phyloP scores from a whole-genome alignment of 2,888 invertebrate species.

The Orthosia cruda region DNA sequence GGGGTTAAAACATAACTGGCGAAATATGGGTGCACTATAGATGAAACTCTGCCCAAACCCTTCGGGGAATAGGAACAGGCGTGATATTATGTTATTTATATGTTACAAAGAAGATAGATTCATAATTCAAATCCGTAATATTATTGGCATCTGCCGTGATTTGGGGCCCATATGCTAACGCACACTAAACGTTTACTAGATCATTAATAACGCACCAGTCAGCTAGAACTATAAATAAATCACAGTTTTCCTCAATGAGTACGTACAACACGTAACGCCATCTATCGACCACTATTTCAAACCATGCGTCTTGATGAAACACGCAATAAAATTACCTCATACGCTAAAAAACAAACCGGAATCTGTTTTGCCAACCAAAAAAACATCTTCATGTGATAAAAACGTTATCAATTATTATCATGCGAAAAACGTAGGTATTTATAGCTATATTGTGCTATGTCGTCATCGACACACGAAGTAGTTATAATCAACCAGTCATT shows the following conservation, averaged over 20 bases:
- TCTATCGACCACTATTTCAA: constrained; percentile 3
- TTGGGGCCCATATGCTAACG: background rate
- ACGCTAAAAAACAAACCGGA: constrained; percentile 8
- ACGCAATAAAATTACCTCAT: constrained; percentile 1
- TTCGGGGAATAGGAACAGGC: too few relatives aligned
- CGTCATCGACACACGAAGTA: constrained; percentile 39
- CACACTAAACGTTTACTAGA: background rate
- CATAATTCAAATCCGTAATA: background rate
- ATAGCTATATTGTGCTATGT: constrained; percentile 45
- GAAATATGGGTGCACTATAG: too few relatives aligned
- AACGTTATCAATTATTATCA: constrained; percentile 58
- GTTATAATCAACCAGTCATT: constrained; percentile 48
- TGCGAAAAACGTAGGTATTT: background rate
- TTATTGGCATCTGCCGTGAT: too few relatives aligned
- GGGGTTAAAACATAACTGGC: too few relatives aligned
- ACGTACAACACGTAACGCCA: constrained; percentile 26
- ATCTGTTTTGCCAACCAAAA: constrained; percentile 44
- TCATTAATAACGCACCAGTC: background rate
- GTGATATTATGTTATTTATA: too few relatives aligned
- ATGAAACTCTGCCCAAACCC: too few relatives aligned
- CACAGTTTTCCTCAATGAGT: constrained; percentile 34
- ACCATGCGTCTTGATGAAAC: background rate
- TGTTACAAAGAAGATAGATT: too few relatives aligned
- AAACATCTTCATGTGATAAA: constrained; percentile 46
- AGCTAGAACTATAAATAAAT: constrained; percentile 5